Conservation (phyloP, 2,113 vertebrate species). For the Brevimyrus niger region DNA sequence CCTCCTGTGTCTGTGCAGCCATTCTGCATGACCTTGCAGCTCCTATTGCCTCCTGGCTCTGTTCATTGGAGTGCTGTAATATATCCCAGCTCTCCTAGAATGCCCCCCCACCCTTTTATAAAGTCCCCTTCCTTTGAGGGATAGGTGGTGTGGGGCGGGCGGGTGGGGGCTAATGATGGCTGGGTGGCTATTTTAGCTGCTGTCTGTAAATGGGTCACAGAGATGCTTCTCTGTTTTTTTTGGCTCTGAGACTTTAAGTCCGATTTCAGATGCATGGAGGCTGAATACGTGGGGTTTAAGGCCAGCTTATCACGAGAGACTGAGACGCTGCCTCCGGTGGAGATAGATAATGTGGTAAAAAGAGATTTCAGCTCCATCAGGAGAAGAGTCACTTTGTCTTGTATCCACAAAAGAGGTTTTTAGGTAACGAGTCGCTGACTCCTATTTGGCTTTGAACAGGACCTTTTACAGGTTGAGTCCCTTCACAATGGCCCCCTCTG, state of each 20-base stretch:
- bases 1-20: slow-evolving; percentile 14
- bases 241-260: neutral
- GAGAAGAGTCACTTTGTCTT: neutral
- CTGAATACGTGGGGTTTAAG: neutral
- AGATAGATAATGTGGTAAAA: neutral
- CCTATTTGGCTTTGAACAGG: neutral
- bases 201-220: neutral
- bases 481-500: neutral
- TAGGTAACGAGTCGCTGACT: neutral
- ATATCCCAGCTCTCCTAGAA: slow-evolving; percentile 28
- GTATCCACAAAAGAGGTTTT: neutral
- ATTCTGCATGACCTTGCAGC: slow-evolving; percentile 8
- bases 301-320: neutral
- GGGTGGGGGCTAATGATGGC: neutral
- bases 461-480: neutral
- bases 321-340: neutral
- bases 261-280: neutral
- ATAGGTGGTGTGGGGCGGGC: neutral
- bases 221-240: neutral
- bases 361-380: neutral
- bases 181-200: neutral
- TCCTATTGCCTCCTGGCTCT: slow-evolving; percentile 27
- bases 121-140: neutral
- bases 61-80: slow-evolving; percentile 38
- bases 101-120: neutral